phyloP scores from a whole-genome alignment of 2,113 vertebrate genomes.

The Clupea harengus region DNA sequence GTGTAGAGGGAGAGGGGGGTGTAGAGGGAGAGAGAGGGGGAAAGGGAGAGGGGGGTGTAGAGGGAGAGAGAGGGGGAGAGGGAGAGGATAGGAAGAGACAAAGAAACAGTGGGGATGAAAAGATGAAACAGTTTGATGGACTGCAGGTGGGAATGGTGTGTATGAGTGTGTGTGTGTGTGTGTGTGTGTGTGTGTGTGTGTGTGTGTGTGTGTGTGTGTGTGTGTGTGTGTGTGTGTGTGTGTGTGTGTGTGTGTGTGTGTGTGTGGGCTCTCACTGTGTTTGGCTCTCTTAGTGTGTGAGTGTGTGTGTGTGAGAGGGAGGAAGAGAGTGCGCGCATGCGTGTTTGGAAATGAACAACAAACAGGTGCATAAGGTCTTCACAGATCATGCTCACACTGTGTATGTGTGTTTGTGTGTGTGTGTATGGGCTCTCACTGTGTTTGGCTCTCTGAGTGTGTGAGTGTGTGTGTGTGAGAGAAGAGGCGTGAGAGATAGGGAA shows the following conservation, averaged over 20 bases:
- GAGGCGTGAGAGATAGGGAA: too few species aligned
- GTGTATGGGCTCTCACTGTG: neutral
- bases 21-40: too few species aligned
- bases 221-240: neutral
- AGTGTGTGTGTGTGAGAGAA: neutral
- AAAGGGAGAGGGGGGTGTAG: too few species aligned
- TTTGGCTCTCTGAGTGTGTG: neutral
- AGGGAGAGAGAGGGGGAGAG: too few species aligned
- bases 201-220: neutral
- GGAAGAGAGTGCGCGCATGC: too few species aligned
- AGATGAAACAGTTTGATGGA: neutral
- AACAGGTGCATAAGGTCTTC: constrained; percentile 5
- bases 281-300: neutral
- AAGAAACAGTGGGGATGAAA: too few species aligned
- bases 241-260: neutral
- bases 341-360: neutral
- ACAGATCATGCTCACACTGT: neutral
- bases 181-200: neutral
- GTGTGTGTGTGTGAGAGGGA: neutral
- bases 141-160: neutral
- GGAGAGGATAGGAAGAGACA: too few species aligned
- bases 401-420: neutral
- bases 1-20: too few species aligned
- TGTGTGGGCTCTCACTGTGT: neutral
- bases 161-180: too few species aligned